phyloP scores from a whole-genome alignment of 2,888 invertebrate genomes.

The Mylabris sibirica region DNA sequence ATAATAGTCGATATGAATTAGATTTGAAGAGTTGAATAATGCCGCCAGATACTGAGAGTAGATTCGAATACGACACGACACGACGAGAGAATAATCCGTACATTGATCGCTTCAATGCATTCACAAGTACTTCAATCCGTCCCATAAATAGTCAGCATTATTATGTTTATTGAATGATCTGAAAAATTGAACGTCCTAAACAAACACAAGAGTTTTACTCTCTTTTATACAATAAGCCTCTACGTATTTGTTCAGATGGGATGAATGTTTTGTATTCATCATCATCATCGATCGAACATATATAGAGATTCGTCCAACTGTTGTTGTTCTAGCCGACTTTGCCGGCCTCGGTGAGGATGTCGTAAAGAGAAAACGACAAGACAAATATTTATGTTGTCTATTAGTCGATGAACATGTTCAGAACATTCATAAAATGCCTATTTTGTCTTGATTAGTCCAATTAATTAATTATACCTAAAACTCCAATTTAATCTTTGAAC shows the following conservation, averaged over 20 bases:
- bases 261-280: constrained; percentile 35
- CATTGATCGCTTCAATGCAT: constrained; percentile 44
- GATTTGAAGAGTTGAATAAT: not conserved
- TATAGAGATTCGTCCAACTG: constrained; percentile 21
- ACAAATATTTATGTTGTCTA: constrained; percentile 39
- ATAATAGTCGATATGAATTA: not conserved
- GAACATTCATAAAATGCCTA: constrained; percentile 27
- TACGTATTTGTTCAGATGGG: constrained; percentile 47
- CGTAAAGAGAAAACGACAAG: constrained; percentile 37
- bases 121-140: constrained; percentile 50
- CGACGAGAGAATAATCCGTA: constrained; percentile 38
- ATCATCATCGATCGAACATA: constrained; percentile 31
- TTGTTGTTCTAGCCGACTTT: constrained; percentile 34
- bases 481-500: no score
- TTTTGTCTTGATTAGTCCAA: constrained; percentile 12
- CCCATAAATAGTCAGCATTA: constrained; percentile 53
- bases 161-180: constrained; percentile 55
- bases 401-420: constrained; percentile 28
- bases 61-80: constrained; percentile 39
- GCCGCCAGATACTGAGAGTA: constrained; percentile 27
- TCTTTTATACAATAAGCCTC: constrained; percentile 38
- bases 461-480: constrained; percentile 16
- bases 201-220: constrained; percentile 49
- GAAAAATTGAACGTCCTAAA: constrained; percentile 56
- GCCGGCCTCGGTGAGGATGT: constrained; percentile 8